Evolutionary conservation across 1,140 invertebrate genomes (phyloP).

Genomic region (Ctenoplectra terminalis): DNA sequence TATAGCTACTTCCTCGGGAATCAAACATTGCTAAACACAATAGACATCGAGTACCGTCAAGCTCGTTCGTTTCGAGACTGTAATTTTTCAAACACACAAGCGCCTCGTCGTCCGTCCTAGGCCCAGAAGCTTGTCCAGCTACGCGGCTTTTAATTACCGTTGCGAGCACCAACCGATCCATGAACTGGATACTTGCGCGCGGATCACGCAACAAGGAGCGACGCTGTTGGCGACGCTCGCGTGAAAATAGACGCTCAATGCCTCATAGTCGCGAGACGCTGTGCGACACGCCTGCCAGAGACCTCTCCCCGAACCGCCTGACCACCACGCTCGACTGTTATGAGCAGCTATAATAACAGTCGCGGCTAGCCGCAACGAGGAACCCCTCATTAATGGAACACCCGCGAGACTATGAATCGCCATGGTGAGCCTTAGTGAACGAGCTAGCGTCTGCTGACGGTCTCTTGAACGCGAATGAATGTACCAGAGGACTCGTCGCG

Average conservation of each 20-base stretch:
- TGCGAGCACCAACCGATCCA: constrained; percentile 11
- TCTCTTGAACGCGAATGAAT: constrained; percentile 74
- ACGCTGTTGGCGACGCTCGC: constrained; percentile 67
- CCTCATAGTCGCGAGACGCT: constrained; percentile 66
- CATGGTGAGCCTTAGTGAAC: constrained; percentile 74
- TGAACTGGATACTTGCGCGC: constrained; percentile 44
- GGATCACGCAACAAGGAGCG: constrained; percentile 67
- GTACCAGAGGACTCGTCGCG: constrained; percentile 63
- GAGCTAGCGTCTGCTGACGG: constrained; percentile 58
- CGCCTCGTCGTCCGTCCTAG: not conserved
- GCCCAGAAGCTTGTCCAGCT: constrained; percentile 18
- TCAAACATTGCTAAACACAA: too few relatives aligned
- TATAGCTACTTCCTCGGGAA: too few relatives aligned
- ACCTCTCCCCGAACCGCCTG: constrained; percentile 21
- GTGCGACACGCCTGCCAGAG: constrained; percentile 71
- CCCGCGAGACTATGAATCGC: constrained; percentile 79
- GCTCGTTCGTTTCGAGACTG: too few relatives aligned
- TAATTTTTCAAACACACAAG: too few relatives aligned
- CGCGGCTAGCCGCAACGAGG: constrained; percentile 66
- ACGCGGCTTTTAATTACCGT: constrained; percentile 57
- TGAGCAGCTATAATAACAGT: constrained; percentile 82
- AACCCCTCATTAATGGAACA: constrained; percentile 80
- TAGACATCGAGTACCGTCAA: too few relatives aligned
- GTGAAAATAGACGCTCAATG: constrained; percentile 79
- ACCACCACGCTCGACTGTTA: constrained; percentile 72